Base-by-base conservation (phyloP, 2,888 invertebrate species). In the Synanthedon formicaeformis region DNA sequence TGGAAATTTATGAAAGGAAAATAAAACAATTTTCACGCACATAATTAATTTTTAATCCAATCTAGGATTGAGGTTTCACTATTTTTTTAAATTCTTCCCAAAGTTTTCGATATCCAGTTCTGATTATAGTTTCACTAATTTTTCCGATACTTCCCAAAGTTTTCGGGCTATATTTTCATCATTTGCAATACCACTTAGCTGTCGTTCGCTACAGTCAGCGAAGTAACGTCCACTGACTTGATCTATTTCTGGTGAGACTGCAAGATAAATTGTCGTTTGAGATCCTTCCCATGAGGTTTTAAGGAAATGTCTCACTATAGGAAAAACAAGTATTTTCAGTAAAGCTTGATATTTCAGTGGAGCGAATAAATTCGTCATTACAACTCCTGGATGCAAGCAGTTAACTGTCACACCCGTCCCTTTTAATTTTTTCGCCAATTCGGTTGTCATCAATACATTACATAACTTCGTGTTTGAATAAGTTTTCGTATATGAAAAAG, bases 141-240 rank as follows among this genome's bases (percentile, higher is more conserved):
- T 23, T 23, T 23, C 23, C 23, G 23, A 23, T 23, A 23, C 23
- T 23, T 23, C 23, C 23, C 23, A 23, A 23, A 23, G 23, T 23
- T 23, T 23, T 23, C 23, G 23, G 2, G 23, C 23, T 23, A 23
- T 5, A 23, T 23, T 23, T 23, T 23, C 23, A 5, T 23, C 23
- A 23, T 23, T 23, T 23, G 23, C 23, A 2, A 23, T 23, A 4
- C 23, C 2, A 23, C 23, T 23, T 23, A 23, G 23, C 14, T 78
- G 72, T 10, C 64, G 65, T 57, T 85, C 75, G 56, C 72, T 68
- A 58, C 89, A 90, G 59, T 92, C 89, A 54, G 88, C 88, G 60
- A 91, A 91, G 71, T 91, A 92, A 64, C 86, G 79, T 13, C 94
- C 94, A 51, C 89, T 88, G 0, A 88, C 77, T 50, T 86, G 73